These are phyloP conservation scores for Syncerus caffer DNA, from an alignment of 2,797 vertebrate genomes.

Conservation along the genomic window DNA sequence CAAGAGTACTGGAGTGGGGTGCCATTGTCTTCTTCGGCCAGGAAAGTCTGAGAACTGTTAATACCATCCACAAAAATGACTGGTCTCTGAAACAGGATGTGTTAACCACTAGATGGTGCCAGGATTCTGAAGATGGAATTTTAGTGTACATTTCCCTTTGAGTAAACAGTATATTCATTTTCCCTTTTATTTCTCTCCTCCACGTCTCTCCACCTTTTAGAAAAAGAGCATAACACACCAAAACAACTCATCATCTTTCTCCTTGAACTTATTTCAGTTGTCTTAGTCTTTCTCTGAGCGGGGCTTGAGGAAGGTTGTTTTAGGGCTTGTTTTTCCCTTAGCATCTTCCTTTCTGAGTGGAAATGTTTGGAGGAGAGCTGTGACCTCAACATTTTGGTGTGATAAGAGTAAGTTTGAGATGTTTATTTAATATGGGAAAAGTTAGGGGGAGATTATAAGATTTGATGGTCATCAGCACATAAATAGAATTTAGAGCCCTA, in stretches of 20 bases:
- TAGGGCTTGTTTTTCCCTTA: not conserved
- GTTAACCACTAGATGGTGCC: constrained; percentile 71
- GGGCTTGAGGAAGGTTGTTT: not conserved
- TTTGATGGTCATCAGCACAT: not conserved
- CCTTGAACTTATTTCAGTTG: not conserved
- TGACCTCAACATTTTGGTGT: not conserved
- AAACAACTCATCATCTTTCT: not conserved
- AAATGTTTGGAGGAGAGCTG: not conserved
- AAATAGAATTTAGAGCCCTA: not conserved
- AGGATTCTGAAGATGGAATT: not conserved
- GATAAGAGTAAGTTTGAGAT: not conserved
- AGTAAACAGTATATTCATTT: not conserved
- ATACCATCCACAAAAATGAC: not conserved
- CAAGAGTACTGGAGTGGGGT: too few species aligned
- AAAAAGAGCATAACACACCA: not conserved
- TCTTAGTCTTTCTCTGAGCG: not conserved
- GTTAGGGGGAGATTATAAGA: not conserved
- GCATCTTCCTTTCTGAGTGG: not conserved
- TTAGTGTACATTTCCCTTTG: accelerated
- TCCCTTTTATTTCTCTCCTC: not conserved
- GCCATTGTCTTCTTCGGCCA: too few species aligned
- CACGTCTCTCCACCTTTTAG: not conserved
- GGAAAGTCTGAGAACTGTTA: not conserved
- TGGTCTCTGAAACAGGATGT: not conserved
- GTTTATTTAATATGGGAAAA: not conserved